Base-by-base conservation (phyloP, 2,113 vertebrate species). In the Dascyllus trimaculatus region DNA sequence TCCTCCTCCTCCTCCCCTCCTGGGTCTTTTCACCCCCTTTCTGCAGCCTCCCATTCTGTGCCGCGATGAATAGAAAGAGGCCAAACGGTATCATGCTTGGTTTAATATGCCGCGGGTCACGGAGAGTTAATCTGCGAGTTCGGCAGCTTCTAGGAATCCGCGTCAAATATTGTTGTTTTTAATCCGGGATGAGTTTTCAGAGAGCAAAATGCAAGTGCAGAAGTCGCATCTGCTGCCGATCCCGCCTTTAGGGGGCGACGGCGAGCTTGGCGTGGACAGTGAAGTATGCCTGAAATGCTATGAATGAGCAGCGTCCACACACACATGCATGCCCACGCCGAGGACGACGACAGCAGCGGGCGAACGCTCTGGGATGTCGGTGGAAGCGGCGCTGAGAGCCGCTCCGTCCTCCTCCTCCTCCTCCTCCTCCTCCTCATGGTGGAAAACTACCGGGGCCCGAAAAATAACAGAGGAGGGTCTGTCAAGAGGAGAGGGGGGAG, bases 371-470 rank as follows among this genome's bases (percentile, higher is more conserved):
- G 72, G 73, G 26, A 58, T 75, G 81, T 81, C 79, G 71, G 74
- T 46, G 64, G 66, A 75, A 67, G 18, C 51, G 26, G 13, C 19
- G 35, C 68, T 84, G 76, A 85, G 75, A 73, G 82, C 64, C 74
- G 73, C 67, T 70, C 66, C 66, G 68, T 86, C 79, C 54, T 73
- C 63, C 78, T 75, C 63, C n/a, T n/a, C n/a, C n/a, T n/a, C n/a
- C n/a, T n/a, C n/a, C n/a, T n/a, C n/a, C n/a, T n/a, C n/a, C n/a
- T n/a, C n/a, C n/a, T n/a, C n/a, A n/a, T 61, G 57, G 75, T 88
- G 88, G 91, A 92, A 92, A 90, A 90, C 79, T 91, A 89, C 91
- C 80, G 73, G 54, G 66, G 71, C 75, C n/a, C 75, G 14, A 85
- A 87, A 85, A 8, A 10, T 10, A 35, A 92, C 83, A 90, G 89